Evolutionary conservation across 2,797 vertebrate genomes (phyloP).

Genomic region (Phalanger gymnotis): DNA sequence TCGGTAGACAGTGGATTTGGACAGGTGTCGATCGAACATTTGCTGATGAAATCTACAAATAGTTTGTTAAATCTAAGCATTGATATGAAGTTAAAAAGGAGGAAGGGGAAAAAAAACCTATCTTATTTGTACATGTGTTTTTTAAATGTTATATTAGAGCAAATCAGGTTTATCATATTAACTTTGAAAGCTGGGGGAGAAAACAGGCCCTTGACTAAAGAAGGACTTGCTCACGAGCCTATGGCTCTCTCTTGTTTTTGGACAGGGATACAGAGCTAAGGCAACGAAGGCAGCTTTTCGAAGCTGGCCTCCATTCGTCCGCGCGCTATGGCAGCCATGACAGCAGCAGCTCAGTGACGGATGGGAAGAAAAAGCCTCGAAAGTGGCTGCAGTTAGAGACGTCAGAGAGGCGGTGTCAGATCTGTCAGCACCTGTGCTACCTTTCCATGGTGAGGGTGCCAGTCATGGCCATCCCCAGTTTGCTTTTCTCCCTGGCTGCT

Average conservation of each 20-base stretch:
- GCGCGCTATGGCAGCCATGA: constrained; percentile 96
- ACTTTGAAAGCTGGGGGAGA: neutral
- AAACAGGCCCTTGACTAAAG: neutral
- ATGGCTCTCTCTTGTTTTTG: accelerated
- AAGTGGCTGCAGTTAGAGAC: constrained; percentile 98
- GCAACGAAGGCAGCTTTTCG: constrained; percentile 95
- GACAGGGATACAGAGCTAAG: constrained; percentile 96
- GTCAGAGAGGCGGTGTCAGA: constrained; percentile 97
- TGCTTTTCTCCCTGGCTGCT: accelerated
- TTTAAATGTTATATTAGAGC: constrained; percentile 66
- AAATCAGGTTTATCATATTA: accelerated
- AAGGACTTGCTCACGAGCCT: neutral
- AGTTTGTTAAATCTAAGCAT: constrained; percentile 73
- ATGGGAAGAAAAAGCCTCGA: constrained; percentile 96
- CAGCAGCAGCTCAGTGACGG: constrained; percentile 83
- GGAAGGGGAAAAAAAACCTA: constrained; percentile 17
- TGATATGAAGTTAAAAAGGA: constrained; percentile 28
- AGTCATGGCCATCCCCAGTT: neutral
- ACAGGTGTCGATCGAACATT: constrained; percentile 78
- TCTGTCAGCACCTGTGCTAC: constrained; percentile 98
- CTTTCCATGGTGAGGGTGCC: constrained; percentile 94
- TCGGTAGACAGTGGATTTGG: constrained; percentile 64
- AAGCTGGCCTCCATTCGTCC: constrained; percentile 95
- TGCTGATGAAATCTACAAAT: constrained; percentile 79
- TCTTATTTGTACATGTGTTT: constrained; percentile 56